These are phyloP conservation scores for Paelopatides confundens DNA, from an alignment of 53 echinoderm and acorn worm species.

Conservation along the genomic window DNA sequence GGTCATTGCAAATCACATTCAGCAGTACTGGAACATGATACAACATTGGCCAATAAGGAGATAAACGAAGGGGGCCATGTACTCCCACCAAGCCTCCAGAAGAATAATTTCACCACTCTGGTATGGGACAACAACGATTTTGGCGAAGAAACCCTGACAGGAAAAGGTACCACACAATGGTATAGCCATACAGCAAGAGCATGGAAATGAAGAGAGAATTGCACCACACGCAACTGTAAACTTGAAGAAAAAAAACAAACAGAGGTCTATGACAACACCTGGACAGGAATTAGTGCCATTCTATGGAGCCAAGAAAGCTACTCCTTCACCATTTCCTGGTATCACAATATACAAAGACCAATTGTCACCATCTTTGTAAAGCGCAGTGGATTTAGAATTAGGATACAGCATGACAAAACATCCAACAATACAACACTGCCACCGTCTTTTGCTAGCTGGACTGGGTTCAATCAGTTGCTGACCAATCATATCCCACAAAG, in stretches of 20 bases:
- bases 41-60: too few species aligned
- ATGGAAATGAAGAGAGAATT: neutral
- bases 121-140: too few species aligned
- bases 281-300: slow-evolving; percentile 42
- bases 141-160: slow-evolving; percentile 67
- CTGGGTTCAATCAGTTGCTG: slow-evolving; percentile 71
- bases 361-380: too few species aligned
- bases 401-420: neutral
- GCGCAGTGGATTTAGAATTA: neutral
- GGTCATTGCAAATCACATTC: slow-evolving; percentile 62
- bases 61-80: neutral
- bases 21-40: slow-evolving; percentile 72
- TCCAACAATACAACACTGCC: neutral
- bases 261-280: slow-evolving; percentile 52
- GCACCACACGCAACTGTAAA: neutral
- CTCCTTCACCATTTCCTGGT: neutral
- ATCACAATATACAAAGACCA: neutral
- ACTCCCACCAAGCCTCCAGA: slow-evolving; percentile 7
- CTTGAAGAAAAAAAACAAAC: slow-evolving; percentile 39
- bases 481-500: slow-evolving; percentile 38
- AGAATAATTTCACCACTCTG: slow-evolving; percentile 58
- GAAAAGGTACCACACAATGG: slow-evolving; percentile 79
- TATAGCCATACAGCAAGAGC: slow-evolving; percentile 70
- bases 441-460: slow-evolving; percentile 54
- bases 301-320: slow-evolving; percentile 44